Conservation (phyloP, 2,797 vertebrate species). For the Onychomys arenicola region DNA sequence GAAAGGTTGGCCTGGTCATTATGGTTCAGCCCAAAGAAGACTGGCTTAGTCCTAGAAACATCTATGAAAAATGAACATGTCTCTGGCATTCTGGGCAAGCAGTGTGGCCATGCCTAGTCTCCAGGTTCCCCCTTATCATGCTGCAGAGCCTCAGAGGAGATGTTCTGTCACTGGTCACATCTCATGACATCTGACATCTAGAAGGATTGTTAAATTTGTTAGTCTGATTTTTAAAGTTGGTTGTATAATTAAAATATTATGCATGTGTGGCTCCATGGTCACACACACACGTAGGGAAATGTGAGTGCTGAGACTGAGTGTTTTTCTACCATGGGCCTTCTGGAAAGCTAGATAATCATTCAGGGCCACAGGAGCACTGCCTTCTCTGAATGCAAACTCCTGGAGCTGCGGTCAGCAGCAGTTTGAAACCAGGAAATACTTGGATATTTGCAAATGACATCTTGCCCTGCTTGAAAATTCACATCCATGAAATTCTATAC, state of each 20-base stretch:
- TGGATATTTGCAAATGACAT: neutral
- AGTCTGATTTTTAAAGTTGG: neutral
- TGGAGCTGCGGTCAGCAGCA: accelerated
- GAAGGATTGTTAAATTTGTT: neutral
- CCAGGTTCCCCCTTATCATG: neutral
- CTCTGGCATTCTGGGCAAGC: neutral
- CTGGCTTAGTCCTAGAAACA: neutral
- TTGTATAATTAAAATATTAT: neutral
- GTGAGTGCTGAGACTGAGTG: neutral
- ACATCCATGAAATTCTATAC: neutral
- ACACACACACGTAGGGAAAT: neutral
- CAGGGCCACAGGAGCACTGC: neutral
- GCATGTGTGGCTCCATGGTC: neutral
- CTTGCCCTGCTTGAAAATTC: neutral
- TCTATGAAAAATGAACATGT: neutral
- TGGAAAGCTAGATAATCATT: neutral
- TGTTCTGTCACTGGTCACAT: neutral
- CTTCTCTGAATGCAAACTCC: neutral
- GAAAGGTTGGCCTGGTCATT: neutral
- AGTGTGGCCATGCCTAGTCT: neutral
- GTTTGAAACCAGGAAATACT: neutral
- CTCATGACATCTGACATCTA: neutral
- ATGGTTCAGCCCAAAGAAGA: neutral
- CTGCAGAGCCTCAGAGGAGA: neutral
- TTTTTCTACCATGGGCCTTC: neutral